phyloP scores from a whole-genome alignment of 2,888 invertebrate species.

The Drepanosiphum platanoidis region DNA sequence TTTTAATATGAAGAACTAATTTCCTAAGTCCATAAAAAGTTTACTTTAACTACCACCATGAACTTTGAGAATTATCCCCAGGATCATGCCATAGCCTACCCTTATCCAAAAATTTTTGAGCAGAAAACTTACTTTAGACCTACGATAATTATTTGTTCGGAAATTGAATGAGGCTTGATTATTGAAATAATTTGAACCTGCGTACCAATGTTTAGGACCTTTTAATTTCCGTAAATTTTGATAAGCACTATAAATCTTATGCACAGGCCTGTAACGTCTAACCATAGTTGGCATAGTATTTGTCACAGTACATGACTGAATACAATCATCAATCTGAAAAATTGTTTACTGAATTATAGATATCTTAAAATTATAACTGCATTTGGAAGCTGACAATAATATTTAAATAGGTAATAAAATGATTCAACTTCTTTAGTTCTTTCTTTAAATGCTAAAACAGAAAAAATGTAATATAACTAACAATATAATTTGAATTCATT shows the following conservation, averaged over 20 bases:
- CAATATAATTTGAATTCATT: too few relatives aligned
- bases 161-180: conserved; percentile 57
- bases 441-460: not conserved
- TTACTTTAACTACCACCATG: conserved; percentile 26
- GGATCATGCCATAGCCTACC: conserved; percentile 32
- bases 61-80: conserved; percentile 19
- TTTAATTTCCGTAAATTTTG: conserved; percentile 59
- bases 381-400: not conserved
- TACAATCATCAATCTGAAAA: conserved; percentile 57
- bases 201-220: conserved; percentile 60
- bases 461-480: not conserved
- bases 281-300: conserved; percentile 58
- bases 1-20: conserved; percentile 1
- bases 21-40: conserved; percentile 13
- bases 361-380: not conserved
- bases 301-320: conserved; percentile 46
- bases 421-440: not conserved
- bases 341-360: conserved; percentile 42
- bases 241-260: conserved; percentile 60
- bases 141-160: conserved; percentile 60
- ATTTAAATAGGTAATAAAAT: not conserved
- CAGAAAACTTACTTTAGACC: conserved; percentile 55
- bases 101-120: conserved; percentile 21
- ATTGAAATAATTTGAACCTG: conserved; percentile 57
- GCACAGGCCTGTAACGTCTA: conserved; percentile 60